A percentile compares a stretch with the other conserved stretches of the same genome.
Evolutionary conservation across 1,140 invertebrate species (phyloP).

Genomic region (Temnothorax longispinosus): DNA sequence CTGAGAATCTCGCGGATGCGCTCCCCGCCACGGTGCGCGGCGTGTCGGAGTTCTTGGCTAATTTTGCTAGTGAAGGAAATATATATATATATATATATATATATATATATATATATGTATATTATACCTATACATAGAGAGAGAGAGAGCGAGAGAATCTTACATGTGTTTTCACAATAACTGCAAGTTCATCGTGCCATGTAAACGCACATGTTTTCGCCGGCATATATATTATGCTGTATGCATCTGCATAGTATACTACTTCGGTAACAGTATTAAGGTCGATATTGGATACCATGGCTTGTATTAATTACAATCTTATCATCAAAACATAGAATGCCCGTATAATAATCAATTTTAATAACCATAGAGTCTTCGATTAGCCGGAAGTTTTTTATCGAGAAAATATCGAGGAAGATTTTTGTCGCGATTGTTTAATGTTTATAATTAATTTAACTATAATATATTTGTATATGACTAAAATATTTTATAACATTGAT

Average conservation of each 20-base stretch:
- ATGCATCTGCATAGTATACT: neutral
- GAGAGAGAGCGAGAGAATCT: slow-evolving; percentile 33
- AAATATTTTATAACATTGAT: slow-evolving; percentile 6
- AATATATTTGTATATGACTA: neutral
- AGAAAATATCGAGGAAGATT: neutral
- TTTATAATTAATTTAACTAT: neutral
- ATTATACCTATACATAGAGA: neutral
- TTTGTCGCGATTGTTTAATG: neutral
- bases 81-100: neutral
- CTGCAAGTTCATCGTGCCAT: neutral
- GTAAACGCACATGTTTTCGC: neutral
- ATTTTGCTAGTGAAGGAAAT: slow-evolving; percentile 63
- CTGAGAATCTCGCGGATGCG: slow-evolving; percentile 38
- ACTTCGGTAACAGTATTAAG: neutral
- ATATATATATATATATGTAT: neutral
- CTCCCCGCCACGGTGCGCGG: neutral
- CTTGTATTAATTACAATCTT: slow-evolving; percentile 22
- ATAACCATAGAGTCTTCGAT: neutral
- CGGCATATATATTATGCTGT: neutral
- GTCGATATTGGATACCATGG: neutral
- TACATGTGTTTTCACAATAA: slow-evolving; percentile 59
- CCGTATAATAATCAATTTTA: neutral
- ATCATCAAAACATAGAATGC: neutral
- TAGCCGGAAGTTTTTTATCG: neutral
- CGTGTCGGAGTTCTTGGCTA: slow-evolving; percentile 53